Evolutionary conservation across 2,113 vertebrate species (phyloP).

Genomic region (Alosa alosa): DNA sequence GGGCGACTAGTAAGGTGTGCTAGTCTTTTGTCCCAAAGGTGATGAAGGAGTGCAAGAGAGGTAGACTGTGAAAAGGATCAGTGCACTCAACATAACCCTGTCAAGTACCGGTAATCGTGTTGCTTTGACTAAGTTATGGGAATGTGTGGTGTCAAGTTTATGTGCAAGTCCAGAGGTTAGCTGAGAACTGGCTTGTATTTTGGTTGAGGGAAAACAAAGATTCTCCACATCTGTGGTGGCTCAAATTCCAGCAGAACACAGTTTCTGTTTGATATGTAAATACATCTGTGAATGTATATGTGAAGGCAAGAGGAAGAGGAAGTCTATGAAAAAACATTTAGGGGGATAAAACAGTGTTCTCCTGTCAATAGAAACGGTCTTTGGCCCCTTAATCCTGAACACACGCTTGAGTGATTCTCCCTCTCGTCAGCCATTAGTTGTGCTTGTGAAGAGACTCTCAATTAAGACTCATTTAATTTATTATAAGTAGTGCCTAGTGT

Average conservation of each 20-base stretch:
- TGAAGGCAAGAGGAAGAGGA: background rate
- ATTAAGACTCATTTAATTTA: background rate
- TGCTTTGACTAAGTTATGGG: too few relatives aligned
- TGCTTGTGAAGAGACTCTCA: background rate
- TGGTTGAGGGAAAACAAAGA: background rate
- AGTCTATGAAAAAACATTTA: slow-evolving; percentile 4
- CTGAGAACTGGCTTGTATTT: background rate
- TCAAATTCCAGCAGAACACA: background rate
- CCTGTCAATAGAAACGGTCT: background rate
- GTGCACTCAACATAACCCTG: too few relatives aligned
- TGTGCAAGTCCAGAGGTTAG: background rate
- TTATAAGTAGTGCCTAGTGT: background rate
- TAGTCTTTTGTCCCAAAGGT: background rate
- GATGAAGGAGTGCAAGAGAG: background rate
- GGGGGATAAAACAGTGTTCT: background rate
- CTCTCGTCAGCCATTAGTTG: background rate
- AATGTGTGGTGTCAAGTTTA: too few relatives aligned
- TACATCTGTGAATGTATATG: background rate
- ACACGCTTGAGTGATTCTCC: background rate
- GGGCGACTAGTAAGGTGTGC: background rate
- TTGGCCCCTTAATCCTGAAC: background rate
- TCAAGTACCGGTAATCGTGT: too few relatives aligned
- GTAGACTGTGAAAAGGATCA: too few relatives aligned
- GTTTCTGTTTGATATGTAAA: slow-evolving; percentile 9
- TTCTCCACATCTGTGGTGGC: background rate